phyloP scores from a whole-genome alignment of 2,797 vertebrate genomes.

The Semaprochilodus insignis region DNA sequence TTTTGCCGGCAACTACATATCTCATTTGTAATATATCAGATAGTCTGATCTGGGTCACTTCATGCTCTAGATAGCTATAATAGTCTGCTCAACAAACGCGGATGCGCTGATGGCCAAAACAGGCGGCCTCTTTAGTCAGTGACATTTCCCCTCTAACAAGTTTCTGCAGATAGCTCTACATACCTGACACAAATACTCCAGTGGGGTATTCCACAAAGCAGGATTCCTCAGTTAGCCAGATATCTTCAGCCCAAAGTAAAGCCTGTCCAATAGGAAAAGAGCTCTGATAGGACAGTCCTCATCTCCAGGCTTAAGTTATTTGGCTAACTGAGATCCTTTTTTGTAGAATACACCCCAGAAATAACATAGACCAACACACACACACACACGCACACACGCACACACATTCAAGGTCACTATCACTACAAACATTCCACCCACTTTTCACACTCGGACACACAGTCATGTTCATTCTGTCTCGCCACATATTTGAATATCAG shows the following conservation, averaged over 20 bases:
- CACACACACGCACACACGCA: background rate
- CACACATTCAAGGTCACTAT: background rate
- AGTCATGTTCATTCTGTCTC: conserved; percentile 1
- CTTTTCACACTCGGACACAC: background rate
- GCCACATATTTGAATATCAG: background rate
- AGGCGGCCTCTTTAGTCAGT: background rate
- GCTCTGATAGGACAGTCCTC: too few relatives aligned
- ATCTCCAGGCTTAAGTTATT: too few relatives aligned
- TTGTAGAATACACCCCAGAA: background rate
- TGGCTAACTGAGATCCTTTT: too few relatives aligned
- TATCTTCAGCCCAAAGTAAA: too few relatives aligned
- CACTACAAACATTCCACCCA: background rate
- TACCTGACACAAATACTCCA: background rate
- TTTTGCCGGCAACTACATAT: too few relatives aligned
- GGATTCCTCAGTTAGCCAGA: too few relatives aligned
- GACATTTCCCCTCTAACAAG: background rate
- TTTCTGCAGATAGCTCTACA: background rate
- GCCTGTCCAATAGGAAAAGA: too few relatives aligned
- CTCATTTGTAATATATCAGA: too few relatives aligned
- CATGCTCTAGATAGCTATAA: background rate
- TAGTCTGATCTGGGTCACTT: background rate
- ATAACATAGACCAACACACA: background rate
- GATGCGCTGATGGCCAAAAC: background rate
- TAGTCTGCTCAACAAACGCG: background rate
- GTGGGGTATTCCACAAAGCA: too few relatives aligned